phyloP scores from a whole-genome alignment of 2,888 invertebrate genomes.

The Epirrita christyi region DNA sequence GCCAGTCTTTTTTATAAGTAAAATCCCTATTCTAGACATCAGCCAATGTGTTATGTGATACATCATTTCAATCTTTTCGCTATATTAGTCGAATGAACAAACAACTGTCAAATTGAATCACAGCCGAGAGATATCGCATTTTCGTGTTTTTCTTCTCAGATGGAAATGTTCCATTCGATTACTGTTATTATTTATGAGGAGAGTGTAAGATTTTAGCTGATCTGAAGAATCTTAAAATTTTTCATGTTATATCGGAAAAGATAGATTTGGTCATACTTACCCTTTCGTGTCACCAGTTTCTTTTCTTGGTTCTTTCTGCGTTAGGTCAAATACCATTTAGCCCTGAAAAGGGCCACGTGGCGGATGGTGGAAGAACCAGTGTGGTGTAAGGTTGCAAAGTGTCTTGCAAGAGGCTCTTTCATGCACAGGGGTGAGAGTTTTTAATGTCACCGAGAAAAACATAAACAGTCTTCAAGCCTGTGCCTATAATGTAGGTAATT shows the following conservation, averaged over 20 bases:
- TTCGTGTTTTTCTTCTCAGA: constrained; percentile 38
- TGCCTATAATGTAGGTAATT: no score
- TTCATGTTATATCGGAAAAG: neutral
- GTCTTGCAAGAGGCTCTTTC: no score
- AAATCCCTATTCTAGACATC: constrained; percentile 1
- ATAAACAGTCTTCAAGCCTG: no score
- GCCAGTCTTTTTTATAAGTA: neutral
- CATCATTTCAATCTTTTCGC: constrained; percentile 4
- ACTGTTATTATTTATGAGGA: constrained; percentile 37
- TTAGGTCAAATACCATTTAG: no score
- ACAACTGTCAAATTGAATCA: constrained; percentile 44
- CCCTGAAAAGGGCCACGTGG: no score
- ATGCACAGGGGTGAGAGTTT: no score
- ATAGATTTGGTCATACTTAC: no score
- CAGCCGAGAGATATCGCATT: constrained; percentile 38
- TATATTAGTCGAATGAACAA: constrained; percentile 39
- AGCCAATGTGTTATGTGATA: neutral
- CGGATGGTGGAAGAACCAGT: no score
- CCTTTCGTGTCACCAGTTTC: no score
- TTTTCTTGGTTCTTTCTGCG: no score
- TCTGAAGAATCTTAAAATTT: neutral
- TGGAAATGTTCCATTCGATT: constrained; percentile 35
- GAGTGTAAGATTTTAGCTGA: constrained; percentile 28
- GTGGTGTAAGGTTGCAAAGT: no score
- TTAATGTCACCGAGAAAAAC: no score